Percentiles rank a stretch among this genome's conserved stretches.
phyloP scores from a whole-genome alignment of 2,888 invertebrate genomes.

The Stenolophus ochropezus region DNA sequence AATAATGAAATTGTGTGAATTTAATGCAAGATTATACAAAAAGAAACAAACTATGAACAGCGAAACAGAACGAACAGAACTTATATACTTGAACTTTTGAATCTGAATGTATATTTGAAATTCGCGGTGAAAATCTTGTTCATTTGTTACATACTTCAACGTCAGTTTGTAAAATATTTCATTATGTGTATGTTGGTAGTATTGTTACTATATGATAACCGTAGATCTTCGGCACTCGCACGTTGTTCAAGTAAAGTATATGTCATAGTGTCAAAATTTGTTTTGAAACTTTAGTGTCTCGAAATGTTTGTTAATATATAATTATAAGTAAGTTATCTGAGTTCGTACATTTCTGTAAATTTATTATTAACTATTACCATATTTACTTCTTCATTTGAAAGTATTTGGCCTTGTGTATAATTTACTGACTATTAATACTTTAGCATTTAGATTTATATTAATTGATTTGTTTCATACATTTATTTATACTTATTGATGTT shows the following conservation, averaged over 20 bases:
- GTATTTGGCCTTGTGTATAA: constrained; percentile 48
- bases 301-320: constrained; percentile 32
- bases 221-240: background rate
- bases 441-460: constrained; percentile 54
- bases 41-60: too few relatives aligned
- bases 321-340: constrained; percentile 39
- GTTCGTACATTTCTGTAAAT: background rate
- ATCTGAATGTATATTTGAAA: too few relatives aligned
- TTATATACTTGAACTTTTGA: too few relatives aligned
- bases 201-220: background rate
- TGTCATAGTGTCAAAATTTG: constrained; percentile 59
- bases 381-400: constrained; percentile 11
- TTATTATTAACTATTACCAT: background rate
- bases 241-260: constrained; percentile 42
- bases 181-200: constrained; percentile 5
- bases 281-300: constrained; percentile 44
- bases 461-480: constrained; percentile 51
- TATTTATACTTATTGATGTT: constrained; percentile 50
- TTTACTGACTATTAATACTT: constrained; percentile 9
- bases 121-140: too few relatives aligned
- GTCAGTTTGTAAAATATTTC: background rate
- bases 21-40: too few relatives aligned
- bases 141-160: too few relatives aligned
- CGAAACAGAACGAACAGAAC: too few relatives aligned
- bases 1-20: too few relatives aligned